phyloP scores from a whole-genome alignment of 2,797 vertebrate genomes.

The Aphelocoma californica region DNA sequence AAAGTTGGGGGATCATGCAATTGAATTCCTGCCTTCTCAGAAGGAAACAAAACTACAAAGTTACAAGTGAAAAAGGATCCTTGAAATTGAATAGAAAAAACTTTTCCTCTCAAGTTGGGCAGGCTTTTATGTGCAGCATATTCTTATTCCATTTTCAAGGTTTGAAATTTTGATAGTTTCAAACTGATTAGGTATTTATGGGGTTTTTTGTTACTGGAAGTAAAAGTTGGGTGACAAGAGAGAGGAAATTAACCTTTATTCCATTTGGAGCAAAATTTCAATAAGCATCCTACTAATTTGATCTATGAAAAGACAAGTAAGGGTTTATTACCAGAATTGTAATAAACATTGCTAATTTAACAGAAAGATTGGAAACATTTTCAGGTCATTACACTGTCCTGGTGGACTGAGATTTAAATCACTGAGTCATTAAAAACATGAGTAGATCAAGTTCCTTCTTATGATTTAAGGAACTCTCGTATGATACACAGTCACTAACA shows the following conservation, averaged over 20 bases:
- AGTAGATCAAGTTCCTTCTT: not conserved
- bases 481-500: not conserved
- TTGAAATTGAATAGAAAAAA: not conserved
- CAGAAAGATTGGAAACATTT: not conserved
- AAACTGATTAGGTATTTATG: not conserved
- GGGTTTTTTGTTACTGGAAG: not conserved
- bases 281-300: not conserved
- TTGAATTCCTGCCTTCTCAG: not conserved
- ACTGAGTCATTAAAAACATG: not conserved
- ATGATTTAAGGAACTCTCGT: not conserved
- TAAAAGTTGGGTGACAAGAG: not conserved
- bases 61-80: not conserved
- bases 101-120: not conserved
- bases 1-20: not conserved
- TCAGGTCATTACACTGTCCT: not conserved
- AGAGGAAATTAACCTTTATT: not conserved
- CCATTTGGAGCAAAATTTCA: not conserved
- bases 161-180: not conserved
- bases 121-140: not conserved
- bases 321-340: not conserved
- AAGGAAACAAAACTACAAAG: not conserved
- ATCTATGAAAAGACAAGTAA: not conserved
- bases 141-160: not conserved
- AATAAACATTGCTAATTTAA: not conserved
- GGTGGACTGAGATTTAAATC: not conserved